These are phyloP conservation scores for Theocolax elegans DNA, from an alignment of 1,140 invertebrate genomes.

Conservation along the genomic window DNA sequence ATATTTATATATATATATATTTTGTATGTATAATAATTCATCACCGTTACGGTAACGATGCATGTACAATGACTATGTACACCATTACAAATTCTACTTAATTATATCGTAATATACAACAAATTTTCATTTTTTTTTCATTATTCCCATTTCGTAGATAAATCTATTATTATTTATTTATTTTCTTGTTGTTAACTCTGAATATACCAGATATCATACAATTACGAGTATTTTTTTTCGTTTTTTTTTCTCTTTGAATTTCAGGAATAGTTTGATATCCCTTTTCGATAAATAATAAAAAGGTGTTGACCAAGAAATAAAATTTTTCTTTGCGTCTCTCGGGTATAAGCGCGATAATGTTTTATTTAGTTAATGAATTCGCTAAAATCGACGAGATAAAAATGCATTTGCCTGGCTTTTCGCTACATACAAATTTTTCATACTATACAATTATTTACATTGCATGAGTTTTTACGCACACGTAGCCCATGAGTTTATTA, in stretches of 20 bases:
- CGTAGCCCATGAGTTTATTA: not conserved
- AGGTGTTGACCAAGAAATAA: not conserved
- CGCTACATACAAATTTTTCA: conserved; percentile 50
- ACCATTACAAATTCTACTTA: conserved; percentile 51
- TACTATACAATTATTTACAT: conserved; percentile 67
- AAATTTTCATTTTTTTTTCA: not conserved
- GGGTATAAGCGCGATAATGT: not conserved
- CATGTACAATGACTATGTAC: conserved; percentile 62
- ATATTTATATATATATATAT: conserved; percentile 18
- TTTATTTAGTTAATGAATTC: not conserved
- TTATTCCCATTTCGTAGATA: not conserved
- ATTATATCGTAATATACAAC: conserved; percentile 25
- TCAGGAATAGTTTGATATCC: not conserved
- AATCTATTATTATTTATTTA: not conserved
- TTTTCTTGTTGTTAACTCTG: not conserved
- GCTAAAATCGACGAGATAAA: conserved; percentile 7
- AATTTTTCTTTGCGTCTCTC: too few relatives aligned
- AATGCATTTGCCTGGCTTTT: conserved; percentile 8
- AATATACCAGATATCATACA: conserved; percentile 1
- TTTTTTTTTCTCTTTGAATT: too few relatives aligned
- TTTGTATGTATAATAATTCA: conserved; percentile 51
- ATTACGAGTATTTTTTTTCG: conserved; percentile 14
- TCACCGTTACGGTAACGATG: conserved; percentile 40
- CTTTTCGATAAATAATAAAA: not conserved
- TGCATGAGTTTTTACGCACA: conserved; percentile 22